These are phyloP conservation scores for Oreochromis tanganicae DNA, from an alignment of 2,113 vertebrate genomes.

Conservation along the genomic window DNA sequence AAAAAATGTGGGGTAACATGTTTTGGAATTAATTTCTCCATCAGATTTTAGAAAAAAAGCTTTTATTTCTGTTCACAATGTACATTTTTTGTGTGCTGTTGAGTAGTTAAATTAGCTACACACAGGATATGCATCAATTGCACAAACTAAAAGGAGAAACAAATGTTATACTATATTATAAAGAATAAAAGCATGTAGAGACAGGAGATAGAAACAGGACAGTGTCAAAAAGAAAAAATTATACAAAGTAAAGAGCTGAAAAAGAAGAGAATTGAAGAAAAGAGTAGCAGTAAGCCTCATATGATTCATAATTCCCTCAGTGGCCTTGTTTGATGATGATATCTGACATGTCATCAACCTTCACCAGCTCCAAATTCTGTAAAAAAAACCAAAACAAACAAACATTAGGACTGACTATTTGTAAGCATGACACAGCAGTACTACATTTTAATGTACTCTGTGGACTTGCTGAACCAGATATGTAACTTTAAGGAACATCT, in stretches of 20 bases:
- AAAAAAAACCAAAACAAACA: neutral
- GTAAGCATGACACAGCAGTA: neutral
- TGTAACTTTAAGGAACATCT: neutral
- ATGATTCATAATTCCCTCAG: conserved; percentile 21
- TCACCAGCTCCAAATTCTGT: conserved; percentile 76
- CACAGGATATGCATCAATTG: neutral
- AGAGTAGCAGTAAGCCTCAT: neutral
- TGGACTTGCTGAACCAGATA: neutral
- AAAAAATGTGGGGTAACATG: neutral
- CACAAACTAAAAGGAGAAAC: neutral
- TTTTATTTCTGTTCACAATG: conserved; percentile 49
- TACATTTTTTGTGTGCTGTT: neutral
- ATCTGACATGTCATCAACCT: conserved; percentile 76
- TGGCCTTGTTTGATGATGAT: conserved; percentile 75
- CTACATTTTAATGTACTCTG: neutral
- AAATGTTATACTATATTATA: neutral
- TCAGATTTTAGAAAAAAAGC: neutral
- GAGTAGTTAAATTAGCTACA: conserved; percentile 11
- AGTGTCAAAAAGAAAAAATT: neutral
- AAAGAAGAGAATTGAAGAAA: neutral
- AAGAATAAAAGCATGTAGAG: neutral
- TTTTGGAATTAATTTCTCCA: neutral
- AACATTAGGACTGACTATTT: neutral
- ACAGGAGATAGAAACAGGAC: neutral
- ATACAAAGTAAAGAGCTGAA: neutral